Evolutionary conservation across 2,888 invertebrate genomes (phyloP), one percentile per base, ranked within the genome.

Genomic region (Philopedon plagiatum): DNA sequence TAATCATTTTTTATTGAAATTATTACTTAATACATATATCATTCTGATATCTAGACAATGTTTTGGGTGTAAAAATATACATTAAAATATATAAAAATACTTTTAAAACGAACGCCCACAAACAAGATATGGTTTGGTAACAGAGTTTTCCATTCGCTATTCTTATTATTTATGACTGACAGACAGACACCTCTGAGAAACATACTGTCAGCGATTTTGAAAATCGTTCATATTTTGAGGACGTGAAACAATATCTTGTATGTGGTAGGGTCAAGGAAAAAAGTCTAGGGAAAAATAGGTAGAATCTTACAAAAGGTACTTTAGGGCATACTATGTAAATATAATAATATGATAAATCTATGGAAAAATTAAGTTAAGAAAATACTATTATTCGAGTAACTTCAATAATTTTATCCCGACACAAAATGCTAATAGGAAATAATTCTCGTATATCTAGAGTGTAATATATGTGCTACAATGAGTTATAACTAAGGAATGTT

Each of bases 231-330:
- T 5, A 26, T 26, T 26, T 26, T 26, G 26, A 7, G 26, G 26
- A 26, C 7, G 7, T 7, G 7, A 26, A 26, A 44, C 44, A 44
- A 44, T 44, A 5, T 44, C 18, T 44, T 44, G 19, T 19, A 44
- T 8, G 19, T 9, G 9, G 11, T 13, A n/a, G 2, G n/a, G n/a
- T n/a, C n/a, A n/a, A n/a, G 15, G 18, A 49, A 1, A 18, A 19
- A 34, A 29, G 1, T 9, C 5, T 34, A 32, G 1, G 41, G 23
- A 26, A 13, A 23, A 23, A 60, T 34, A 39, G 39, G 9, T 13
- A 15, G 7, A 57, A 18, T 32, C 21, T 57, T 34, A 54, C 41
- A 60, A 13, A 61, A 26, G 61, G 46, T 29, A 61, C n/a, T n/a
- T n/a, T n/a, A n/a, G n/a, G n/a, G n/a, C n/a, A n/a, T n/a, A n/a